Percentiles rank a stretch among this genome's conserved stretches.
These are phyloP conservation scores for Anthrax anthrax DNA, from an alignment of 2,888 invertebrate species.

Conservation along the genomic window DNA sequence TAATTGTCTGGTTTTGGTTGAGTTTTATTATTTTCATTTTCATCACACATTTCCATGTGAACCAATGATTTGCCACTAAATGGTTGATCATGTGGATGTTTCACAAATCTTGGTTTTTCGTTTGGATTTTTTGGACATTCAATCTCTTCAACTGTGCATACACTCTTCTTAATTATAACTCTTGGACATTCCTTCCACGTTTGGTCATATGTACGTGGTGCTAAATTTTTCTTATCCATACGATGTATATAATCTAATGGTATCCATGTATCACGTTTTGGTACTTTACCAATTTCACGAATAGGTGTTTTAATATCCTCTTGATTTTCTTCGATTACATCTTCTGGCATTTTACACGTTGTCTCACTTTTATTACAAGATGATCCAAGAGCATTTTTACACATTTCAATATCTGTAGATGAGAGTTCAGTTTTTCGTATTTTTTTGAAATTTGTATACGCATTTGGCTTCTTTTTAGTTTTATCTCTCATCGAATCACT, in stretches of 20 bases:
- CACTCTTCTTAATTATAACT: not conserved
- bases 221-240: not conserved
- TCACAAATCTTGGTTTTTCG: not conserved
- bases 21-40: not conserved
- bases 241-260: not conserved
- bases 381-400: not conserved
- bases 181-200: not conserved
- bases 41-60: not conserved
- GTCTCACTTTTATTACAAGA: not conserved
- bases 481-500: too few species aligned
- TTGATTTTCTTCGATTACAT: not conserved
- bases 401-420: too few species aligned
- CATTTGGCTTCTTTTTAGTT: too few species aligned
- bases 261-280: not conserved
- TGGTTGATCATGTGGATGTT: not conserved
- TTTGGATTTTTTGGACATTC: too few species aligned
- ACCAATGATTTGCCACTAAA: too few species aligned
- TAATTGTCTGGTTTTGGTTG: too few species aligned
- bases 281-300: not conserved
- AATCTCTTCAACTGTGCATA: too few species aligned
- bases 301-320: not conserved
- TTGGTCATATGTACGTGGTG: not conserved
- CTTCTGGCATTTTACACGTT: not conserved
- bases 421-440: too few species aligned
- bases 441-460: too few species aligned